These are phyloP conservation scores for Tetragnatha versicolor DNA, from an alignment of 1,140 invertebrate genomes.

Conservation along the genomic window DNA sequence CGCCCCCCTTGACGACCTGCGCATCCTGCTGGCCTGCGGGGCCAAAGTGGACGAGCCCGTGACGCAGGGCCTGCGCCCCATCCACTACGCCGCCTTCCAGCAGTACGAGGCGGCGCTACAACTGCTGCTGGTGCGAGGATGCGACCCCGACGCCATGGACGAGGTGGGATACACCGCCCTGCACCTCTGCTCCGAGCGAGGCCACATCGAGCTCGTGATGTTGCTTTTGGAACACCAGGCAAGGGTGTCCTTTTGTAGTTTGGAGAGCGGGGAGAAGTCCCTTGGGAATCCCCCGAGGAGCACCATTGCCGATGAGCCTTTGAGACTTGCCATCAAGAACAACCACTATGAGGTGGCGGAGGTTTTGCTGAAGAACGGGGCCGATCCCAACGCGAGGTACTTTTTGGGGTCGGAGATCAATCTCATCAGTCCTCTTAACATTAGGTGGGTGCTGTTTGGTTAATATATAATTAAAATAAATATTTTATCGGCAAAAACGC, in stretches of 20 bases:
- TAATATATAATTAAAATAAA: no score
- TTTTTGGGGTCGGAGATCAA: conserved; percentile 92
- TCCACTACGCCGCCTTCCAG: conserved; percentile 93
- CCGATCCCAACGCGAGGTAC: conserved; percentile 73
- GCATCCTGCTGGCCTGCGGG: conserved; percentile 82
- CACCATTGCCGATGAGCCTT: conserved; percentile 74
- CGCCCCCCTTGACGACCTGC: conserved; percentile 84
- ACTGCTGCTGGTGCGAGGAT: conserved; percentile 75
- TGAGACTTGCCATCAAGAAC: conserved; percentile 83
- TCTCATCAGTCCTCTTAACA: conserved; percentile 77
- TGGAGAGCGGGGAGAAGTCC: conserved; percentile 51
- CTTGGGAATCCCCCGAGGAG: conserved; percentile 59
- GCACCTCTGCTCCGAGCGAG: conserved; percentile 85
- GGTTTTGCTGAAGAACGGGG: conserved; percentile 74
- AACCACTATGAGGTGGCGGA: conserved; percentile 78
- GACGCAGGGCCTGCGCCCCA: conserved; percentile 76
- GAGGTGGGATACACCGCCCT: conserved; percentile 89
- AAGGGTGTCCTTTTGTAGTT: conserved; percentile 74
- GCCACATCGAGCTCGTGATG: conserved; percentile 69
- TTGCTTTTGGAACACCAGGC: conserved; percentile 81
- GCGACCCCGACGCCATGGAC: conserved; percentile 82
- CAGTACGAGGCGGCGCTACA: conserved; percentile 80
- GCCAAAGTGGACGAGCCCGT: conserved; percentile 75
- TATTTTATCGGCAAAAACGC: no score
- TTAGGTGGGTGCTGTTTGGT: no score